phyloP scores from a whole-genome alignment of 2,888 invertebrate genomes.

The Polia nebulosa region DNA sequence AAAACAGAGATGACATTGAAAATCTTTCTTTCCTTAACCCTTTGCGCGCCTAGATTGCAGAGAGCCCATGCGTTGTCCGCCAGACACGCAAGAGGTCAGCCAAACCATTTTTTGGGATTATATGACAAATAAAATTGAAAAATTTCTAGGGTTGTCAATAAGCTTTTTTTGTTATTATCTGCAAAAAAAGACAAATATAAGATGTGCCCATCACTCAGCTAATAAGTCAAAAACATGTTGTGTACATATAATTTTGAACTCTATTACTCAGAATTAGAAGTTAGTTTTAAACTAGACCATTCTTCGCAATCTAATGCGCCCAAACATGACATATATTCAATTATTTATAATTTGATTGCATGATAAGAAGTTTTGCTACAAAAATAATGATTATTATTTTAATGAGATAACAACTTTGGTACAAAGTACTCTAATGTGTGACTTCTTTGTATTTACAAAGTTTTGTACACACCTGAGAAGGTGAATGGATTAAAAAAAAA shows the following conservation, averaged over 20 bases:
- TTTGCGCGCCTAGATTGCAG: too few species aligned
- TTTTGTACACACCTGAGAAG: conserved; percentile 5
- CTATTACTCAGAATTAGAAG: background rate
- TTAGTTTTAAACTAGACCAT: conserved; percentile 14
- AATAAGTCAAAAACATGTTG: background rate
- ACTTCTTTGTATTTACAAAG: background rate
- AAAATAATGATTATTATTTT: background rate
- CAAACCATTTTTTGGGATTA: background rate
- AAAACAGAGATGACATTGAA: too few species aligned
- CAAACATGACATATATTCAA: conserved; percentile 38
- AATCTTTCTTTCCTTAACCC: too few species aligned
- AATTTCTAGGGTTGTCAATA: background rate
- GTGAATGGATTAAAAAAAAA: conserved; percentile 43
- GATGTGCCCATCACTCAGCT: fast-evolving
- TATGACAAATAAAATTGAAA: background rate
- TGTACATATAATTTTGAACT: background rate
- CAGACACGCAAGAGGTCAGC: too few species aligned
- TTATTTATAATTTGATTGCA: conserved; percentile 4
- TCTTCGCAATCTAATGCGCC: conserved; percentile 8
- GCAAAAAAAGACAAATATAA: background rate
- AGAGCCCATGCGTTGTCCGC: too few species aligned
- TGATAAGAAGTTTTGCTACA: conserved; percentile 24
- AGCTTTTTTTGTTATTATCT: too few species aligned
- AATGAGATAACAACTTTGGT: background rate
- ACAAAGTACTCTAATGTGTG: background rate